Evolutionary conservation across 2,113 vertebrate species (phyloP), one percentile per base, ranked within the genome.

Genomic region (Prochilodus magdalenae): DNA sequence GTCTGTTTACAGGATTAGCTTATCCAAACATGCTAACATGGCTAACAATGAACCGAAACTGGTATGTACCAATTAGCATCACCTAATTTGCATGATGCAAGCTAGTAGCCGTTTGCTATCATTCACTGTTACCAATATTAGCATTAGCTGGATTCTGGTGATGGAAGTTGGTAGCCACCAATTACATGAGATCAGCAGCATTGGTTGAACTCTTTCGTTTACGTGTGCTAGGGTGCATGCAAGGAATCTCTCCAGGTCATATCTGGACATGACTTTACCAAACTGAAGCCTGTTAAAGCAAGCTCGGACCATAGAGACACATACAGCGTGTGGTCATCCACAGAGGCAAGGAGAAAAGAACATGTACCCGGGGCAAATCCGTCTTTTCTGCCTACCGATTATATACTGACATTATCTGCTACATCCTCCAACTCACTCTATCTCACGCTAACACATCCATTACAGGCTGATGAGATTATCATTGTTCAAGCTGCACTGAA

Each of bases 401-500:
- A 57, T 57, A 57, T n/a, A 22, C 55, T 10, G 5, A 60, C 57
- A 60, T 60, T 60, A 60, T 60, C 71, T 51, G 22, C 36, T 13
- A 5, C 8, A 44, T 40, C 66, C 66, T n/a, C 16, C 4, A 72
- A 20, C 36, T 66, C 16, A 70, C 8, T 24, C 72, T 60, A 11
- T 69, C 53, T 66, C 49, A 29, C 63, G 33, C 77, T 77, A 47
- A 57, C 24, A 13, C 14, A 24, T 63, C 53, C 30, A 62, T 24
- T 63, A 60, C 24, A 57, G 15, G 59, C 36, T 44, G 49, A 80
- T 18, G 26, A 79, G 75, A 75, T 82, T 65, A 75, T 47, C 73
- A 73, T 71, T 36, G 74, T 77, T 70, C 80, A 26, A 53, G 75
- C 44, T 29, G 57, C 55, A 82, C 73, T 0, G 10, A 83, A 62